Base-by-base conservation (phyloP, 2,888 invertebrate species). In the Nomada fucata region DNA sequence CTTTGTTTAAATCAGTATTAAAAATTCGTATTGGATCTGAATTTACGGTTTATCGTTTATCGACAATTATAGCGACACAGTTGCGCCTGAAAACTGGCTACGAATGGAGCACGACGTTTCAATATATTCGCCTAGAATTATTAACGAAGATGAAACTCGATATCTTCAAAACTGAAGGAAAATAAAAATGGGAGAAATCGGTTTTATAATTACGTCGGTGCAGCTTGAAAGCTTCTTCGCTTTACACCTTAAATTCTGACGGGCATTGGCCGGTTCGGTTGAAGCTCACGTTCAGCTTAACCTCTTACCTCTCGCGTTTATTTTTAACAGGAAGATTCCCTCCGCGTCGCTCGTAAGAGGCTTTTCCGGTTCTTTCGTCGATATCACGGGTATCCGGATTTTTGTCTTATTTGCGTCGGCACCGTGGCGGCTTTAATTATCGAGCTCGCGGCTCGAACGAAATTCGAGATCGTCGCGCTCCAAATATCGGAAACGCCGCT, bases 311-410 rank as follows among this genome's bases (percentile, higher is more conserved):
- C 80, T 53, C 44, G 55, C 65, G 82, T 84, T 86, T 88, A 85
- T 87, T 87, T 87, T 86, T 86, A 86, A 86, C 87, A 44, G 61
- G n/a, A 29, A 77, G 75, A 67, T 74, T 86, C 79, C 68, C 82
- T 83, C 26, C 72, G 63, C 70, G 70, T 64, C 67, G 50, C 69
- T 68, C 55, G 77, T 82, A 79, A 79, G 77, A 77, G 44, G 71
- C 71, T 77, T 77, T 86, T 72, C 71, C 79, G 29, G 42, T 79
- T 76, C 79, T 76, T 76, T 78, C 74, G 23, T 23, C 23, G 70
- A 53, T 29, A 59, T 60, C 64, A 53, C n/a, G 52, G 29, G 20
- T 65, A 61, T 67, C 55, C 65, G 50, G 47, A 65, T 74, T 74
- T 67, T 42, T 36, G 36, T 50, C 23, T 13, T 44, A 50, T 29